phyloP scores from a whole-genome alignment of 2,888 invertebrate species.

The Sylvicola cinctus region DNA sequence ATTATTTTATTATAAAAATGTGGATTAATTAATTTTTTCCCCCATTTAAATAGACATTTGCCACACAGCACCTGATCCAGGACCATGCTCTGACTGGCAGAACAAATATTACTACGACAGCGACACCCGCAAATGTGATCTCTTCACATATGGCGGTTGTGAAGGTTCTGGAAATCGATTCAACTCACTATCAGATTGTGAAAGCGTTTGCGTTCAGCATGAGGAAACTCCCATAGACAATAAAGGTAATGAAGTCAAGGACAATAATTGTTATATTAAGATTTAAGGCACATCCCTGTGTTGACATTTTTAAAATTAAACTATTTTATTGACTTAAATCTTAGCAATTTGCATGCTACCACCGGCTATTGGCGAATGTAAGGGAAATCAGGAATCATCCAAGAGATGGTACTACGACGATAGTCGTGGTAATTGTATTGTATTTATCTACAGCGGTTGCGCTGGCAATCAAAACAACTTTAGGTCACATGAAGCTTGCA shows the following conservation, averaged over 20 bases:
- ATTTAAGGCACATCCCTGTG: too few species aligned
- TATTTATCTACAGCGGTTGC: constrained; percentile 73
- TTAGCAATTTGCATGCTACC: constrained; percentile 43
- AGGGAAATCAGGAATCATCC: constrained; percentile 15
- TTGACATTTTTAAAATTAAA: too few species aligned
- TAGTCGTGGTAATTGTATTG: constrained; percentile 43
- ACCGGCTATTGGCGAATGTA: constrained; percentile 37
- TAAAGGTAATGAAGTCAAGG: too few species aligned
- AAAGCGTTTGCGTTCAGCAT: constrained; percentile 14
- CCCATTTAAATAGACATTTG: too few species aligned
- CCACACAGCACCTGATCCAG: constrained; percentile 10
- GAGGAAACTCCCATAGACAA: too few species aligned
- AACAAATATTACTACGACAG: constrained; percentile 21
- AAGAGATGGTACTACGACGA: constrained; percentile 58
- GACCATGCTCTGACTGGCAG: constrained; percentile 17
- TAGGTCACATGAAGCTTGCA: constrained; percentile 48
- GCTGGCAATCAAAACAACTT: constrained; percentile 76
- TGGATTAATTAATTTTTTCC: too few species aligned
- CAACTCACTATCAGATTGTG: constrained; percentile 20
- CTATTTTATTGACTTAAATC: too few species aligned
- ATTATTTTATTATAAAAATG: too few species aligned
- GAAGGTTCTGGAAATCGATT: constrained; percentile 78
- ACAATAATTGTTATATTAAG: too few species aligned
- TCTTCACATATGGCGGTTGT: constrained; percentile 76
- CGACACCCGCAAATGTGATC: constrained; percentile 30